Evolutionary conservation across 2,888 invertebrate genomes (phyloP), one percentile per base, ranked within the genome.

Genomic region (Nomada flava): DNA sequence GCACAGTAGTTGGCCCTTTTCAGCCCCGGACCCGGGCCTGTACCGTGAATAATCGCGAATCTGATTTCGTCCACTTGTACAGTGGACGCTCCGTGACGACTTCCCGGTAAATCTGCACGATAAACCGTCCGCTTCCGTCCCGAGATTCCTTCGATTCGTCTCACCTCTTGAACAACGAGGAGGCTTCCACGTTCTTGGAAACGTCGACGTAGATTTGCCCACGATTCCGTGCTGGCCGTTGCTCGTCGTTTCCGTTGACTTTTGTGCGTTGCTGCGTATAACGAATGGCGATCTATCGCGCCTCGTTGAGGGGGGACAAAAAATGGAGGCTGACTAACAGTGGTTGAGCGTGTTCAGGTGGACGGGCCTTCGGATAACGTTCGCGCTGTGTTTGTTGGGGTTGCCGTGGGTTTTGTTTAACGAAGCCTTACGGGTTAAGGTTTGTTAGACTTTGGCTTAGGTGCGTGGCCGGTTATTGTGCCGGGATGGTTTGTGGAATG

Each of bases 1-100:
- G 81, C 85, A 86, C 84, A 85, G 89, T 86, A 87, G 89, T 90
- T 86, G 81, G 67, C 67, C 77, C 82, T 80, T 89, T 84, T 81
- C 70, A 76, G 63, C 79, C 69, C 60, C 75, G 20, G 36, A 57
- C 26, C 20, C 1, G n/a, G n/a, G 36, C 44, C 53, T 42, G 67
- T 20, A 80, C 77, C 86, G 83, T 88, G 84, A 72, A 86, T 50
- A 88, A 88, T 88, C 76, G 85, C 88, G 85, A 88, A 85, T 84
- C 75, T 83, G 85, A 88, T 82, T 75, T 76, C 75, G 68, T 47
- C 67, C 71, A 69, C 69, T 82, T 44, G 20, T 10, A 62, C 59
- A 20, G 50, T 29, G 60, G 64, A 73, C 75, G 7, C 20, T n/a
- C 81, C 79, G 76, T 78, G 60, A 76, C 74, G 72, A 77, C 76